Evolutionary conservation across 2,888 invertebrate genomes (phyloP), one percentile per base, ranked within the genome.

Genomic region (Schizotus pectinicornis): DNA sequence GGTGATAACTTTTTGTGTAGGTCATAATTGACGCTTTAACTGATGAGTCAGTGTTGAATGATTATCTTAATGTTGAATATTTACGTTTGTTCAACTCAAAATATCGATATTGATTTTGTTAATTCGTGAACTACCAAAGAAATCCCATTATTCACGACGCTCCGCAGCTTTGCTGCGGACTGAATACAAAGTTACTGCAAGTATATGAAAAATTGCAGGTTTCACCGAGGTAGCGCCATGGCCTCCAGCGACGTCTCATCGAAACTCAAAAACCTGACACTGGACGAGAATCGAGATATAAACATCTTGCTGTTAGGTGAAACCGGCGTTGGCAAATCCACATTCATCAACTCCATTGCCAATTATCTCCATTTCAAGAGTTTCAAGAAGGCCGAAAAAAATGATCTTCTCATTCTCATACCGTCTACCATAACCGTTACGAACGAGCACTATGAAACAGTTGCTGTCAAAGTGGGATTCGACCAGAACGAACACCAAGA

Each of bases 321-420:
- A 62, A 72, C 71, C 3, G 73, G 73, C n/a, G 68, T 72, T 13
- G 73, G 73, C 33, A 73, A 73, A 62, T 73, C 73, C 1, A 73
- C 73, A 0, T 73, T 73, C 43, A 72, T 73, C 32, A 73, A 73
- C 55, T 56, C 71, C 1, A 64, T 73, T 39, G 66, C 64, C 1
- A 72, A 73, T 56, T 73, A 73, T 47, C 39, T 73, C 6, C 58
- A 58, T 14, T 47, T 45, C 45, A 42, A 63, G n/a, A 58, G 56
- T 2, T 55, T 68, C 36, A 57, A 64, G 34, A 41, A 58, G 34
- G 65, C 67, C 13, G 34, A 58, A 41, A 49, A 58, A 38, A 38
- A 49, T n/a, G 48, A 58, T n/a, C 43, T 69, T 1, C 43, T 54
- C 2, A 59, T 64, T 33, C 46, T 73, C 34, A 71, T 73, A 43